Conservation (phyloP, 1,140 invertebrate genomes). For the Phthorimaea operculella region DNA sequence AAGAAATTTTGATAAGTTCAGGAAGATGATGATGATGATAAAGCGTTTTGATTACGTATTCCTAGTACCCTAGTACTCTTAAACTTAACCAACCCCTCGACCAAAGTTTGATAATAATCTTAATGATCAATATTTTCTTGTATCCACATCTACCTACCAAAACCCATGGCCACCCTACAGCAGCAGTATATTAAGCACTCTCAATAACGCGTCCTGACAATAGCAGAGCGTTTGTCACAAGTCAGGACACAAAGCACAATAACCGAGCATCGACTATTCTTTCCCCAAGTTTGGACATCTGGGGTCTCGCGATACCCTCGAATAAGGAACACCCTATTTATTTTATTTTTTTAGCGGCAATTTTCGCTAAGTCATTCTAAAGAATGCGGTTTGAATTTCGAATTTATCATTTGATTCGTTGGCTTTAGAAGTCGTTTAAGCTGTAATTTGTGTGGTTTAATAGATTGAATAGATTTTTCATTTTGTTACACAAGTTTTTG, state of each 20-base stretch:
- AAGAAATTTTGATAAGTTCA: no score
- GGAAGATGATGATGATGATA: no score
- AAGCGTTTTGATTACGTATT: no score
- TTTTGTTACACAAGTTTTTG: no score
- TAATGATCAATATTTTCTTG: no score
- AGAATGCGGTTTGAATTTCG: slow-evolving; percentile 15
- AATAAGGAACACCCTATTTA: slow-evolving; percentile 22
- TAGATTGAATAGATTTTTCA: no score
- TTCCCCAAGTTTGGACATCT: slow-evolving; percentile 44
- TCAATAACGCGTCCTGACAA: slow-evolving; percentile 46
- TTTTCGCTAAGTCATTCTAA: slow-evolving; percentile 23
- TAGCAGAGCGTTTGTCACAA: slow-evolving; percentile 32
- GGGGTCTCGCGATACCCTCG: slow-evolving; percentile 33
- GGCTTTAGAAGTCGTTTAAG: neutral
- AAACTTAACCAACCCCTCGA: no score
- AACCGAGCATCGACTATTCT: slow-evolving; percentile 30
- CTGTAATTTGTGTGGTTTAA: no score
- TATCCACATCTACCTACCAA: neutral
- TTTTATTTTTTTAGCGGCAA: slow-evolving; percentile 14
- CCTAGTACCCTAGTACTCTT: no score
- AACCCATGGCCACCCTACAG: slow-evolving; percentile 26
- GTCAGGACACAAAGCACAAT: slow-evolving; percentile 25
- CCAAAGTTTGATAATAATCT: no score
- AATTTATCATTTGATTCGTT: slow-evolving; percentile 12
- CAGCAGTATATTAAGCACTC: slow-evolving; percentile 46